Base-by-base conservation (phyloP, 2,113 vertebrate genomes). In the Chaetodon auriga region DNA sequence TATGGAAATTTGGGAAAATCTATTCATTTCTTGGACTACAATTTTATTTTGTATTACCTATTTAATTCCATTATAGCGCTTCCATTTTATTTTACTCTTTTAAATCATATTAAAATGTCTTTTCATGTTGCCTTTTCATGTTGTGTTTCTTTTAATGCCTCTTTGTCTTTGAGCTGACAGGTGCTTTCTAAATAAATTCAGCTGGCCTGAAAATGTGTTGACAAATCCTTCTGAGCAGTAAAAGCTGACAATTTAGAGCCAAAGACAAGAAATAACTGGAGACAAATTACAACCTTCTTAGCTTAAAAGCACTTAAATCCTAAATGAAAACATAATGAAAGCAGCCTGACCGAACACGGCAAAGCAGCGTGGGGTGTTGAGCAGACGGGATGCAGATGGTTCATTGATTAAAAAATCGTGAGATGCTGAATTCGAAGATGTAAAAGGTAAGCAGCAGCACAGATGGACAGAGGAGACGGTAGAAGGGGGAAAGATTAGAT, bases 401-500 rank as follows among this genome's bases (percentile, higher is more conserved):
- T 46, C 19, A 36, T 38, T 57, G 38, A 58, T 41, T 10, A 15
- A 53, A 21, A 61, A n/a, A 48, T 0, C 2, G 3, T 21, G 16
- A 35, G 41, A 38, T 23, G 63, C n/a, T 57, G 16, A 21, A 36
- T 14, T 13, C 68, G 23, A 41, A 35, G 68, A 53, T 13, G 23
- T 23, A 72, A 57, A 58, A 51, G 23, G 10, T 25, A 19, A 53
- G 65, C 53, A 21, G 72, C 53, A 16, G 72, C 15, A 68, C 60
- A 62, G 38, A 81, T 14, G 57, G 58, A 73, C 9, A 23, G 53
- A 58, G 48, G 46, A 57, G 65, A 30, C 51, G 45, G 75, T 80
- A n/a, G 21, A 68, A 49, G 35, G 35, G 13, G 19, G 62, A 16
- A 64, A 80, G 19, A 73, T 65, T 66, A 25, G 21, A 45, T 3